Conservation (phyloP, 2,797 vertebrate species). For the Sebastolobus altivelis region DNA sequence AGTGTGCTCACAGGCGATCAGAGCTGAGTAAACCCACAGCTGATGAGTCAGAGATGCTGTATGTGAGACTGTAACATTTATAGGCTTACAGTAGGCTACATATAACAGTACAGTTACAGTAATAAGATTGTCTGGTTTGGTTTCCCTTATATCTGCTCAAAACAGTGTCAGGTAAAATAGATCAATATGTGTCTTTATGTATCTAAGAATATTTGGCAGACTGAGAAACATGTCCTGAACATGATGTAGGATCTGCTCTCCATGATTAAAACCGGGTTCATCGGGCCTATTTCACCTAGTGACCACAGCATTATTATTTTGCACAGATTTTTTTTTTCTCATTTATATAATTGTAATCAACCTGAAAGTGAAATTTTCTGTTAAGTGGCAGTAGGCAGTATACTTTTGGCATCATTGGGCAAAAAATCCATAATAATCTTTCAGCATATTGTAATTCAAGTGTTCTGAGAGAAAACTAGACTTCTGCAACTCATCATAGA, state of each 20-base stretch:
- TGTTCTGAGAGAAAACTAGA: too few relatives aligned
- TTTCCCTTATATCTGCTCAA: not conserved
- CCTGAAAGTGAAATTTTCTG: not conserved
- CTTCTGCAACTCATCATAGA: too few relatives aligned
- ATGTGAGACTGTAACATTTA: not conserved
- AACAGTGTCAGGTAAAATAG: not conserved
- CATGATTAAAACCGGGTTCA: not conserved
- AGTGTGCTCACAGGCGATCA: not conserved
- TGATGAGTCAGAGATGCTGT: slow-evolving; percentile 10
- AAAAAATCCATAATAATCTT: too few relatives aligned
- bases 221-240: not conserved
- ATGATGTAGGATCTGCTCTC: not conserved
- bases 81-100: not conserved
- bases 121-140: not conserved
- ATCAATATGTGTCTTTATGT: not conserved
- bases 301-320: not conserved
- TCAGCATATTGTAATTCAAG: too few relatives aligned
- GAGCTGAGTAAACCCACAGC: slow-evolving; percentile 5
- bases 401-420: too few relatives aligned
- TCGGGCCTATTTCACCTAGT: not conserved
- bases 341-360: not conserved
- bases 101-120: not conserved
- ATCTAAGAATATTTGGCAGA: not conserved
- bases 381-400: too few relatives aligned
- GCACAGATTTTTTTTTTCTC: not conserved